Conservation (phyloP, 2,797 vertebrate species). For the Mus spretus region DNA sequence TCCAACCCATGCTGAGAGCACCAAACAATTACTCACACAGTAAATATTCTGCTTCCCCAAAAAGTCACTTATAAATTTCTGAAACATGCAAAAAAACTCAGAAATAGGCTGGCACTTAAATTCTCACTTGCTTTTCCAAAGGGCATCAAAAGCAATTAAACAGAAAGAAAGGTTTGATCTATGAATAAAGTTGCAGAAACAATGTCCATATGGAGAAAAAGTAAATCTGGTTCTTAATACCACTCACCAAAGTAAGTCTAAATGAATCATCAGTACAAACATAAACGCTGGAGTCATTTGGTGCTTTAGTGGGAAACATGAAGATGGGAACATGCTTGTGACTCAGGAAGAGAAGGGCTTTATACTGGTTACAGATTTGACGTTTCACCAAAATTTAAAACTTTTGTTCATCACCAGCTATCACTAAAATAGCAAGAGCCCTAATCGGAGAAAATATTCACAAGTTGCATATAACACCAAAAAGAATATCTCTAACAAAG, state of each 20-base stretch:
- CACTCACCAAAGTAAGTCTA: conserved; percentile 2
- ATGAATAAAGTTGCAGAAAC: conserved; percentile 40
- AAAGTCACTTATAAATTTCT: not conserved
- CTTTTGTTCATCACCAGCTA: not conserved
- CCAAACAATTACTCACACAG: not conserved
- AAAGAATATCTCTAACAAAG: conserved; percentile 12
- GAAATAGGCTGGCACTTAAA: not conserved
- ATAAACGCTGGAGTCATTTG: conserved; percentile 20
- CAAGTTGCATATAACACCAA: not conserved
- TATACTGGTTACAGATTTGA: not conserved
- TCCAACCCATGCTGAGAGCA: not conserved
- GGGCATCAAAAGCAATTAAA: conserved; percentile 15
- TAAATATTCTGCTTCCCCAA: not conserved
- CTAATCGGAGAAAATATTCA: not conserved
- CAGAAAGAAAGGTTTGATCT: not conserved
- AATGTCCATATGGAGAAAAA: not conserved
- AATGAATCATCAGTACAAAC: not conserved
- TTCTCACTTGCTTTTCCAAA: not conserved
- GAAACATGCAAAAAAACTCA: not conserved
- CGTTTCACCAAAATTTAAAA: conserved; percentile 21
- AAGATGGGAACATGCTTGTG: not conserved
- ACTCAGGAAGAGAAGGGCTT: not conserved
- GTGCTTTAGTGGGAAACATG: conserved; percentile 11
- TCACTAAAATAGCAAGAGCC: conserved; percentile 2
- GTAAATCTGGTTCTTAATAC: not conserved